These are phyloP conservation scores for Megaceryle maxima DNA, from an alignment of 2,113 vertebrate genomes.

Conservation along the genomic window DNA sequence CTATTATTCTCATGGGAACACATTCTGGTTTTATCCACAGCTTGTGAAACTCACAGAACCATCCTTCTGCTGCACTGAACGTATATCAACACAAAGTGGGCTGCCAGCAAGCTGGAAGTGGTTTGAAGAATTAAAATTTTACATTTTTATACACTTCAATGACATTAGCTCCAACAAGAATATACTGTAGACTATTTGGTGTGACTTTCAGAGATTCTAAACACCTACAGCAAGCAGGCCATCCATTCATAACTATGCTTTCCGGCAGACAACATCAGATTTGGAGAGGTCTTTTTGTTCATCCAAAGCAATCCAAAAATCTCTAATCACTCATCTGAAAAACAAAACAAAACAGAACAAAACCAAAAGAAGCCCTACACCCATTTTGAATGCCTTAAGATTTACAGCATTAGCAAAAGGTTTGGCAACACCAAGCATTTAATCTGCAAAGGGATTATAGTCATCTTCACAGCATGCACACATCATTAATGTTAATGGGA, in stretches of 20 bases:
- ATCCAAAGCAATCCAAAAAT: background rate
- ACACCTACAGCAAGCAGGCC: background rate
- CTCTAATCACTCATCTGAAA: background rate
- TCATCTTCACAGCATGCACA: background rate
- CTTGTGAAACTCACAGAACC: background rate
- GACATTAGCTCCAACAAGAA: background rate
- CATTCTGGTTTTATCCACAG: background rate
- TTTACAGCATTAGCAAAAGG: background rate
- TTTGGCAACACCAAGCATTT: conserved; percentile 20
- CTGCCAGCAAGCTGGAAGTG: background rate
- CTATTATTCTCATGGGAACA: background rate
- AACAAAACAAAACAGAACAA: background rate
- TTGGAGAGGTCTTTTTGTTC: background rate
- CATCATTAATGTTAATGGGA: conserved; percentile 6
- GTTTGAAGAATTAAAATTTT: background rate
- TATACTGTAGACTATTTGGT: background rate
- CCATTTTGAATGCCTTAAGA: background rate
- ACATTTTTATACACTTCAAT: background rate
- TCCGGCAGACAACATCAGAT: background rate
- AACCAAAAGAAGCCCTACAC: background rate
- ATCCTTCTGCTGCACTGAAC: background rate
- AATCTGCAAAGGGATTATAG: conserved; percentile 11
- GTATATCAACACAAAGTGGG: background rate
- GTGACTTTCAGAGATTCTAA: background rate
- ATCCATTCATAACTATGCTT: background rate